phyloP scores from a whole-genome alignment of 2,113 vertebrate species.

The Odontophorus gujanensis region DNA sequence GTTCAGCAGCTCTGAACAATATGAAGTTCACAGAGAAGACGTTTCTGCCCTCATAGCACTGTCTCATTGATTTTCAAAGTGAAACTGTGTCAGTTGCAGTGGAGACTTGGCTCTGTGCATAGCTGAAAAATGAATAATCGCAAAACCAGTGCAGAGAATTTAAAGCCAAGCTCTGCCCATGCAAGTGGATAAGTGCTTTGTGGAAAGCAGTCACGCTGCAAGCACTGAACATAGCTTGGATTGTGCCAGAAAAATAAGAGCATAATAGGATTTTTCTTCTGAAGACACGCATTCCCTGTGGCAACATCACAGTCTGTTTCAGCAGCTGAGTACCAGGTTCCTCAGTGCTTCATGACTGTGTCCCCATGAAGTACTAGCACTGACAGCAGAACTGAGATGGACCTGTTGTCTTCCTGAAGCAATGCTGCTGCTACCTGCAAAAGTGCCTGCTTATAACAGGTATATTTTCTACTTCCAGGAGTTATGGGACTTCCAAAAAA shows the following conservation, averaged over 20 bases:
- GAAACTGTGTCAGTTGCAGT: background rate
- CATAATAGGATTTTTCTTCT: background rate
- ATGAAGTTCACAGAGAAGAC: background rate
- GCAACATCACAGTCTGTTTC: background rate
- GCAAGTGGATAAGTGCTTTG: background rate
- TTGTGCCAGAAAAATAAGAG: background rate
- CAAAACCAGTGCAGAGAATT: background rate
- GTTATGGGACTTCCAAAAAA: background rate
- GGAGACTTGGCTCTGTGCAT: background rate
- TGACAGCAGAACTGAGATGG: background rate
- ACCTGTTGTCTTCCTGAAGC: background rate
- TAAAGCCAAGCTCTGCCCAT: background rate
- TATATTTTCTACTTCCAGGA: background rate
- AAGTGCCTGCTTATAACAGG: background rate
- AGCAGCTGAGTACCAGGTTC: background rate
- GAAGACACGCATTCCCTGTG: background rate
- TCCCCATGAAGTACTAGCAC: background rate
- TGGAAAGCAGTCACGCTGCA: background rate
- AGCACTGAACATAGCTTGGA: background rate
- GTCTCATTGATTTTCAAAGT: background rate
- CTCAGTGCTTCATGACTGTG: background rate
- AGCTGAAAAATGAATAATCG: conserved; percentile 16
- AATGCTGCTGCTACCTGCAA: background rate
- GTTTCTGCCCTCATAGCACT: background rate
- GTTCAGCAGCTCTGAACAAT: background rate